phyloP scores from a whole-genome alignment of 2,113 vertebrate species.

The Colinus virginianus region DNA sequence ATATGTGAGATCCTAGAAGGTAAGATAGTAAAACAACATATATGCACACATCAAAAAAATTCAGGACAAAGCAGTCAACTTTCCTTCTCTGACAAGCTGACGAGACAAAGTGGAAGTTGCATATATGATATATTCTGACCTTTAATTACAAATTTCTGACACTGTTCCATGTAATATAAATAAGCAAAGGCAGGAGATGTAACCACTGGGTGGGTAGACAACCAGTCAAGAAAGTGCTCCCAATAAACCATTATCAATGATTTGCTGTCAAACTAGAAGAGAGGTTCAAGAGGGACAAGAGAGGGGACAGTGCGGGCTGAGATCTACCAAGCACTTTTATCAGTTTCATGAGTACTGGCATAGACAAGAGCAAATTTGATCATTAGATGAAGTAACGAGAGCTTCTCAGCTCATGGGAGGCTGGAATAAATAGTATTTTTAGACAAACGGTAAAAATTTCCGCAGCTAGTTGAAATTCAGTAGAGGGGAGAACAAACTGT shows the following conservation, averaged over 20 bases:
- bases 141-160: conserved; percentile 2
- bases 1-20: not conserved
- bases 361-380: not conserved
- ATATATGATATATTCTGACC: not conserved
- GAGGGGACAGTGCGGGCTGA: not conserved
- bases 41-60: not conserved
- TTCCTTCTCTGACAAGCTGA: not conserved
- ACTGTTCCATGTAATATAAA: not conserved
- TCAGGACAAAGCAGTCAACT: not conserved
- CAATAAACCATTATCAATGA: not conserved
- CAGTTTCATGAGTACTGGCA: not conserved
- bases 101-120: not conserved
- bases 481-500: not conserved
- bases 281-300: not conserved
- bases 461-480: not conserved
- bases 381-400: not conserved
- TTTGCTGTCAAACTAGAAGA: not conserved
- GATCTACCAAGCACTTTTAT: not conserved
- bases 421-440: not conserved
- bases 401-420: not conserved
- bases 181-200: not conserved
- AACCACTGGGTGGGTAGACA: not conserved
- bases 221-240: not conserved
- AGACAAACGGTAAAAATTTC: not conserved
- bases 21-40: not conserved